Base-by-base conservation (phyloP, 2,113 vertebrate species). In the Columba livia region DNA sequence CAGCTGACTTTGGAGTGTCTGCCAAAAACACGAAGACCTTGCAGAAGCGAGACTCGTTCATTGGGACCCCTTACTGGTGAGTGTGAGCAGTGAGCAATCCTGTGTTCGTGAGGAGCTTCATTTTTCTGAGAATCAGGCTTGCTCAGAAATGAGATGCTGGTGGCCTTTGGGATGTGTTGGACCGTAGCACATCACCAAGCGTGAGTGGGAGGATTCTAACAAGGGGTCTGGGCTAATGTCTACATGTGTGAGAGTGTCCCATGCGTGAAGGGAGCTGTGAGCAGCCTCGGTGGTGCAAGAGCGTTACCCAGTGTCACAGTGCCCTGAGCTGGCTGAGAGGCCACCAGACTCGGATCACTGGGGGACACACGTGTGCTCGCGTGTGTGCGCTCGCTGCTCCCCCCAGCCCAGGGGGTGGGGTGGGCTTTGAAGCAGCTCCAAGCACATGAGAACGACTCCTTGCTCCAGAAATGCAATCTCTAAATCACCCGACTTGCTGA, bases 1-100 rank as follows among this genome's bases (percentile, higher is more conserved):
- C 96, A 99, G 99, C 99, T 93, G 99, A 99, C 97, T 99, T 99
- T 97, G 99, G 99, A 1, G 99, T 99, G n/a, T 99, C 99, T 91
- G 99, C 99, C 92, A 99, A 98, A 98, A 99, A 99, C 96, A 97
- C 97, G 90, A 99, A 99, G 97, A 99, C 99, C 25, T 89, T 99
- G 71, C 99, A 99, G 95, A 99, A 99, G 91, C 98, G 99, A 96
- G 99, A 99, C 96, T 98, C 99, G 85, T 99, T 99, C 96, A 99
- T 99, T 34, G 99, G 99, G 51, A 99, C 99, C 4, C 99, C 99
- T 10, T 99, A 99, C 97, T 99, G 99, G 99, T 99, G 95, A 98
- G 99, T 97, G 29, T 97, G 28, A 47, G 32, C 72, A 15, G 25
- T 67, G 36, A 67, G 61, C 32, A 67, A 18, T n/a, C 57, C 44